Conservation (phyloP, 2,888 invertebrate genomes). For the Monochamus alternatus region DNA sequence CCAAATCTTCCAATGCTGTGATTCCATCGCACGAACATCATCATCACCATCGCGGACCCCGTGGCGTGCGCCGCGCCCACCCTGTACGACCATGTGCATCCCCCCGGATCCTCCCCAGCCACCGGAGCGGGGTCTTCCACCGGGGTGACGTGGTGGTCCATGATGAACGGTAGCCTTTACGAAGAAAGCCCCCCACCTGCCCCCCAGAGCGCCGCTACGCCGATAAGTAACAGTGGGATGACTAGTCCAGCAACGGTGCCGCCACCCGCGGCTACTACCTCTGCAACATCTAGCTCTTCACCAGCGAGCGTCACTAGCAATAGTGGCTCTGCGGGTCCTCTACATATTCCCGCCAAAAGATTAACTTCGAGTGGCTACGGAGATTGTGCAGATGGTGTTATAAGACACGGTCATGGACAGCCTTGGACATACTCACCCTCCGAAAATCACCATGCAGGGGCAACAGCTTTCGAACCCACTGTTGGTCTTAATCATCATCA, state of each 20-base stretch:
- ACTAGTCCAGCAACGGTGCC: conserved; percentile 70
- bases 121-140: conserved; percentile 88
- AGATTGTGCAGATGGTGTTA: conserved; percentile 78
- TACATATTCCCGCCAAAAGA: conserved; percentile 93
- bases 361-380: conserved; percentile 73
- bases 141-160: conserved; percentile 89
- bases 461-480: conserved; percentile 74
- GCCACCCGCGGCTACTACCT: conserved; percentile 77
- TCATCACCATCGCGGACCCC: conserved; percentile 81
- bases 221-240: conserved; percentile 75
- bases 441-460: conserved; percentile 72
- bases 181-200: conserved; percentile 79
- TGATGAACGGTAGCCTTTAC: conserved; percentile 88
- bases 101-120: conserved; percentile 83
- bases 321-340: conserved; percentile 82
- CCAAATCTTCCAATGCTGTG: conserved; percentile 65
- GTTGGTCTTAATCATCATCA: conserved; percentile 78
- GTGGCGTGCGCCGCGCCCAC: conserved; percentile 85
- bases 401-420: conserved; percentile 81
- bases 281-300: conserved; percentile 78
- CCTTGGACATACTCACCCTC: conserved; percentile 84
- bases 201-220: conserved; percentile 72
- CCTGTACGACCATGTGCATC: conserved; percentile 87
- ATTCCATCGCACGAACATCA: conserved; percentile 71
- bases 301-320: conserved; percentile 77